phyloP scores from a whole-genome alignment of 2,113 vertebrate species.

The Montifringilla adamsi region DNA sequence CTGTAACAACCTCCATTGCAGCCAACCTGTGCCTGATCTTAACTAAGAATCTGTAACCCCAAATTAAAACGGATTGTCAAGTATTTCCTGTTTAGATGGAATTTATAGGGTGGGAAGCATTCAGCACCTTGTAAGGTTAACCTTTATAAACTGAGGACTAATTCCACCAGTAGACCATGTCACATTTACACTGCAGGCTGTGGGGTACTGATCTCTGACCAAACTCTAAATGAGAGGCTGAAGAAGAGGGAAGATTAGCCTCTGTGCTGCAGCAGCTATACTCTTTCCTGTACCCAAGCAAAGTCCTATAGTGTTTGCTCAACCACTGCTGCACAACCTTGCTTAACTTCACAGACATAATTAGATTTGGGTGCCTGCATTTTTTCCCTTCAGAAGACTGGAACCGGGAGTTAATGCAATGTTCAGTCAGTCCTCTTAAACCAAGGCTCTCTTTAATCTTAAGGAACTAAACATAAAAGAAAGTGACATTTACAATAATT shows the following conservation, averaged over 20 bases:
- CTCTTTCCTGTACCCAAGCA: not conserved
- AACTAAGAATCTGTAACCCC: not conserved
- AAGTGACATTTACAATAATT: conserved; percentile 29
- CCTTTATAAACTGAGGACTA: not conserved
- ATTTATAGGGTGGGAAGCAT: not conserved
- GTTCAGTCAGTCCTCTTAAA: conserved; percentile 26
- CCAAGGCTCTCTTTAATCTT: conserved; percentile 9
- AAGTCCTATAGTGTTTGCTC: not conserved
- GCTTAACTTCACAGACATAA: conserved; percentile 7
- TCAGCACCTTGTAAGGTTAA: not conserved
- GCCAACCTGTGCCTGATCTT: not conserved
- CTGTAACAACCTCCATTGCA: not conserved
- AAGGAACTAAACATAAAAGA: conserved; percentile 17
- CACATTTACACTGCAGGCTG: not conserved
- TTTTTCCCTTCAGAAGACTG: not conserved
- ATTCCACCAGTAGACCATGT: not conserved
- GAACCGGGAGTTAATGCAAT: not conserved
- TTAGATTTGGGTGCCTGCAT: conserved; percentile 9
- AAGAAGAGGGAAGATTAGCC: not conserved
- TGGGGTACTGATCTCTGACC: not conserved
- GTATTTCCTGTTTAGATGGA: not conserved
- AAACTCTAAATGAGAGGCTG: not conserved
- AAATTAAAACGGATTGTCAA: not conserved
- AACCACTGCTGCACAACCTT: not conserved
- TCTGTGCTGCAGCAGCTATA: not conserved